Percentiles rank a stretch among this genome's conserved stretches.
Conservation (phyloP, 2,113 vertebrate genomes). For the Myotis davidii region DNA sequence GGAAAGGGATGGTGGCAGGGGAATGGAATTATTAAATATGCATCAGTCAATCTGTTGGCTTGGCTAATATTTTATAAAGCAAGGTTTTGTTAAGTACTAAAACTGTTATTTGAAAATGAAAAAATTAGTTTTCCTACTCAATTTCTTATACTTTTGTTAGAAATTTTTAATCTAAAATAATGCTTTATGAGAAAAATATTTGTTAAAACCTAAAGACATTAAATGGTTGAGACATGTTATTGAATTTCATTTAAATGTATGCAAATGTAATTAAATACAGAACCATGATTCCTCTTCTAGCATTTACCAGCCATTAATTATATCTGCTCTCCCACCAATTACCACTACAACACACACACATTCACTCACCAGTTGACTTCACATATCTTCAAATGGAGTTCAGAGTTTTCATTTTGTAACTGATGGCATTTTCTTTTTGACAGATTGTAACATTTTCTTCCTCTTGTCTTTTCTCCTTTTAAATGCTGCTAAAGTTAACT, state of each 20-base stretch:
- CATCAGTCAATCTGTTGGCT: neutral
- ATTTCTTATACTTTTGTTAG: neutral
- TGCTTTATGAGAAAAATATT: constrained; percentile 49
- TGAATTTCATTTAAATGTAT: constrained; percentile 30
- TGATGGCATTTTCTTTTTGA: constrained; percentile 19
- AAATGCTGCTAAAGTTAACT: neutral
- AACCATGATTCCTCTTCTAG: neutral
- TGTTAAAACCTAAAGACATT: constrained; percentile 26
- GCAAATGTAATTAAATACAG: neutral
- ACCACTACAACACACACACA: neutral
- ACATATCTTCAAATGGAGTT: neutral
- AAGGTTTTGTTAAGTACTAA: constrained; percentile 42
- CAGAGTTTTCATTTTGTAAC: neutral
- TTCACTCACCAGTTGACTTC: neutral
- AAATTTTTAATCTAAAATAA: constrained; percentile 41
- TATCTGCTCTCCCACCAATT: neutral
- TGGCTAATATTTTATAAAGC: constrained; percentile 57
- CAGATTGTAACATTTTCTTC: neutral
- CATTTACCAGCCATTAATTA: neutral
- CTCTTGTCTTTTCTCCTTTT: neutral
- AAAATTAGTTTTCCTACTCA: constrained; percentile 36
- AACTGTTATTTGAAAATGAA: neutral
- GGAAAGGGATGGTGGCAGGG: neutral
- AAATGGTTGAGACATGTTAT: constrained; percentile 13
- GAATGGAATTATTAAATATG: neutral